These are phyloP conservation scores for Agrochola litura DNA, from an alignment of 2,888 invertebrate species.

Conservation along the genomic window DNA sequence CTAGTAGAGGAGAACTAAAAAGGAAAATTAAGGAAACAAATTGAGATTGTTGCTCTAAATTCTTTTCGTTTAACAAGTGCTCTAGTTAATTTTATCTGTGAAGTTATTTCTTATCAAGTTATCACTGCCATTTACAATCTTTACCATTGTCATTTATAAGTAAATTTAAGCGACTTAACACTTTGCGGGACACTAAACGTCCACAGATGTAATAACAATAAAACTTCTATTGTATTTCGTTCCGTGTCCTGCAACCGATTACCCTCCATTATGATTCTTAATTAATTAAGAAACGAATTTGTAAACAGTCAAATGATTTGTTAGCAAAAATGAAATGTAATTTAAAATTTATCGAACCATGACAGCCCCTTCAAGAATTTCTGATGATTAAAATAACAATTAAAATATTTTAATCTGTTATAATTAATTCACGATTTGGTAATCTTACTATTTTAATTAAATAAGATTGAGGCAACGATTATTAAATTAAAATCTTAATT, in stretches of 20 bases:
- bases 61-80: background rate
- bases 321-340: background rate
- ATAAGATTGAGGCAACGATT: background rate
- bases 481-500: slow-evolving; percentile 15
- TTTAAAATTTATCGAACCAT: background rate
- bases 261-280: background rate
- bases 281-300: background rate
- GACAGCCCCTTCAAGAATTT: background rate
- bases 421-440: slow-evolving; percentile 20
- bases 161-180: background rate
- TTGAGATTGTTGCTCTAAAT: background rate
- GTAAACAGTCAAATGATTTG: background rate
- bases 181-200: no score
- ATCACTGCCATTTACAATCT: background rate
- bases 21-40: background rate
- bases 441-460: background rate
- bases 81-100: background rate
- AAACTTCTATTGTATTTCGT: no score
- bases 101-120: background rate
- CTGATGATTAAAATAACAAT: background rate
- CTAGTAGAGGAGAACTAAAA: background rate
- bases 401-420: slow-evolving; percentile 11
- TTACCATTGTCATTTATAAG: background rate
- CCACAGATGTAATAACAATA: no score
- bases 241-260: no score